phyloP scores from a whole-genome alignment of 2,888 invertebrate genomes.

The Chironomus tentans region DNA sequence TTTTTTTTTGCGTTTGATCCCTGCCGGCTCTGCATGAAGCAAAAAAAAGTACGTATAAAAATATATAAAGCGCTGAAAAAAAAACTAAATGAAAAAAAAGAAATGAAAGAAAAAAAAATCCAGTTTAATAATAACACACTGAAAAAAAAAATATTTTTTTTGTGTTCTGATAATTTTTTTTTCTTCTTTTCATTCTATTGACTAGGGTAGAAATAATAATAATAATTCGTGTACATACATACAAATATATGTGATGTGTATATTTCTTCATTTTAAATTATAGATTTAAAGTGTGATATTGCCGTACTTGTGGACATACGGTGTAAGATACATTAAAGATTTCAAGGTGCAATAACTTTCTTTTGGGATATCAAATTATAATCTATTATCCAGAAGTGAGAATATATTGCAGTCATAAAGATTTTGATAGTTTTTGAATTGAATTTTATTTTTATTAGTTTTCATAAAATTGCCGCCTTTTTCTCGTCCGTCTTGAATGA shows the following conservation, averaged over 20 bases:
- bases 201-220: background rate
- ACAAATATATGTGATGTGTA: background rate
- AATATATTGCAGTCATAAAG: too few species aligned
- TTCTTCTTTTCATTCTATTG: background rate
- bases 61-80: conserved; percentile 22
- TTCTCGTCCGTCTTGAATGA: too few species aligned
- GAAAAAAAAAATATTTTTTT: conserved; percentile 16
- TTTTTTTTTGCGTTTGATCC: background rate
- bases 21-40: conserved; percentile 20
- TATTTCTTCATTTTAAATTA: background rate
- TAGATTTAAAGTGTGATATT: too few species aligned
- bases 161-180: conserved; percentile 21
- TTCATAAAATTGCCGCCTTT: too few species aligned
- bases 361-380: too few species aligned
- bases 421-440: too few species aligned
- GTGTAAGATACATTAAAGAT: too few species aligned
- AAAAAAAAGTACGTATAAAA: conserved; percentile 25
- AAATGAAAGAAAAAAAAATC: conserved; percentile 26
- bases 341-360: too few species aligned
- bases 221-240: background rate
- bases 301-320: too few species aligned
- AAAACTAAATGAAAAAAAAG: conserved; percentile 26
- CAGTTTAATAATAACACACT: conserved; percentile 26
- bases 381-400: too few species aligned
- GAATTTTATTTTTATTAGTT: too few species aligned